A percentile compares a stretch with the other conserved stretches of the same genome.
These are phyloP conservation scores for Fukomys damarensis DNA, from an alignment of 2,113 vertebrate genomes.

Conservation along the genomic window DNA sequence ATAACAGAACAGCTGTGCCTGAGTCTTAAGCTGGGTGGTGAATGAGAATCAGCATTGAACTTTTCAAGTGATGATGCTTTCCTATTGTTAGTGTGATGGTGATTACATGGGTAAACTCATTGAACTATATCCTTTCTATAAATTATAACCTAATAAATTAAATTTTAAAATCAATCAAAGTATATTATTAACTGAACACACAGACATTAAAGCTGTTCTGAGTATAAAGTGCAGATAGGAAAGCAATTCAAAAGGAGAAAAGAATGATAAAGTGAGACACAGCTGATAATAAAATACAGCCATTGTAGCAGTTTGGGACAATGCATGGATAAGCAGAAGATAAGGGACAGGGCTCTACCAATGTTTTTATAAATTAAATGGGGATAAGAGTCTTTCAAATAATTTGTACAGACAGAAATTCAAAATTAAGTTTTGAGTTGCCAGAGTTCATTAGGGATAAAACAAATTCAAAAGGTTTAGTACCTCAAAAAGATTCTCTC, in stretches of 20 bases:
- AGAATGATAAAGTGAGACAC: background rate
- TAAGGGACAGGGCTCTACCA: background rate
- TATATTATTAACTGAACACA: background rate
- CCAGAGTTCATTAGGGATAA: background rate
- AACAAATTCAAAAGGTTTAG: background rate
- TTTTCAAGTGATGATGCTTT: background rate
- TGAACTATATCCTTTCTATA: background rate
- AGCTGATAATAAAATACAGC: background rate
- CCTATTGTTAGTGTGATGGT: background rate
- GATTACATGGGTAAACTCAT: background rate
- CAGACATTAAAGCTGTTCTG: background rate
- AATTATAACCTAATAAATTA: background rate
- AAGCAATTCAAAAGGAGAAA: background rate
- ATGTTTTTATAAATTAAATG: conserved; percentile 18
- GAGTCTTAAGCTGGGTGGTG: background rate
- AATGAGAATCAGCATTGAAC: background rate
- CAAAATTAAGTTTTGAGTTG: conserved; percentile 18
- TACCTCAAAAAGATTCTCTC: background rate
- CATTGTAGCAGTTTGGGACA: background rate
- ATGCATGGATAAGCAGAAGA: background rate
- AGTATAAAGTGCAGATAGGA: background rate
- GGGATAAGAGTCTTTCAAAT: background rate
- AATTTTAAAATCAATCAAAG: background rate
- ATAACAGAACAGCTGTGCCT: background rate
- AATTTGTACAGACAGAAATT: background rate